Base-by-base conservation (phyloP, 1,140 invertebrate genomes). In the Rhynchophorus ferrugineus region DNA sequence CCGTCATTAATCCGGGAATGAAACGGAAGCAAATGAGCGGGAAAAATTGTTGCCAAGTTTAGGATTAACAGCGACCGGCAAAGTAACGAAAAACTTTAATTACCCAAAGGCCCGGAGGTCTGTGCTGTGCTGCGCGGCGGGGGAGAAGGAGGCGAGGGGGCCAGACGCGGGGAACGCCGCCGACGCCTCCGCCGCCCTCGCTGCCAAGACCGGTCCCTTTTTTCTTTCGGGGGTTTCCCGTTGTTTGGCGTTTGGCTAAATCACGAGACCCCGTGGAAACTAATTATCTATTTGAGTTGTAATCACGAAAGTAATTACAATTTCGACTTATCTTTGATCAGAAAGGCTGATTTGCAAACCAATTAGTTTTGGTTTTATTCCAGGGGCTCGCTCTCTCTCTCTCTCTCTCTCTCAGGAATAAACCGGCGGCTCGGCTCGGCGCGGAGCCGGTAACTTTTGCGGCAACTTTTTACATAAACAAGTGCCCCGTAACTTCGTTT, bases 221-320 rank as follows among this genome's bases (percentile, higher is more conserved):
- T 29, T 29, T 29, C 11, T 29, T 29, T 6, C 24, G 5, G 5
- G 5, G 24, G 24, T 29, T 29, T 5, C 5, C 24, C 24, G 24
- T 29, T 29, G 24, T 29, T 29, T 29, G 24, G 24, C 14, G 3
- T 21, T 33, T 49, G 24, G 39, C 48, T 34, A 37, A 39, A 36
- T 49, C 20, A 35, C 6, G 21, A 18, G 21, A 36, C 6, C 22
- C 45, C 39, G 34, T 38, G 42, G 49, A 50, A 50, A 44, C 56
- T 54, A 52, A 58, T 54, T 58, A 58, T 58, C 47, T 53, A 44
- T 48, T 54, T 54, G 42, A 54, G 39, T 47, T 54, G 49, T 45
- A 54, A 58, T 58, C 49, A 54, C 38, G 47, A 50, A 58, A 58
- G 51, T 58, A 58, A 58, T 58, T 58, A 58, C 56, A 58, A 47